These are phyloP conservation scores for Drosophila virilis DNA, from an alignment of 1,140 invertebrate species.

Conservation along the genomic window DNA sequence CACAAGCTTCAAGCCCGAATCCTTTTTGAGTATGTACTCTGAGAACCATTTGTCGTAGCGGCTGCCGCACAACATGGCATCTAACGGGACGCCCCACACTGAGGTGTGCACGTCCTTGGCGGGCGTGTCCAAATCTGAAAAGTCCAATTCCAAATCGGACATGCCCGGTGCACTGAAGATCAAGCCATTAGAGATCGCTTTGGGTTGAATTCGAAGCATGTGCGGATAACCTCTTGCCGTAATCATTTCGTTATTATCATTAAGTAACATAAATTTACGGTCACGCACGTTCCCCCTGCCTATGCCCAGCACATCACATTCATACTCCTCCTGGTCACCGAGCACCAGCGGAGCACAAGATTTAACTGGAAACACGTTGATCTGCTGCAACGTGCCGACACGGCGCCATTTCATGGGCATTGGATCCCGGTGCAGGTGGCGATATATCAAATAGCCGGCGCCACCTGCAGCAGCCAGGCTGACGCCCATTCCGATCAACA, in stretches of 20 bases:
- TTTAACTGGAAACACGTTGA: conserved; percentile 85
- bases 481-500: conserved; percentile 57
- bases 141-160: conserved; percentile 85
- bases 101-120: conserved; percentile 83
- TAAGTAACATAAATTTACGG: conserved; percentile 85
- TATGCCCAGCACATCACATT: conserved; percentile 85
- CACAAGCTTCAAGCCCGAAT: conserved; percentile 86
- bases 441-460: conserved; percentile 63
- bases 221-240: conserved; percentile 85
- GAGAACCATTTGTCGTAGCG: conserved; percentile 87
- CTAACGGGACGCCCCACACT: conserved; percentile 85
- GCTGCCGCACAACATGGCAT: conserved; percentile 87
- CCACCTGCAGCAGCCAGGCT: conserved; percentile 57
- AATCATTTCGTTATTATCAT: conserved; percentile 85
- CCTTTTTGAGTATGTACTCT: conserved; percentile 85
- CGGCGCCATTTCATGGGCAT: conserved; percentile 78
- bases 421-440: conserved; percentile 59
- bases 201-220: conserved; percentile 85
- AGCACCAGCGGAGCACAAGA: conserved; percentile 84
- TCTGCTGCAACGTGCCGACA: conserved; percentile 85
- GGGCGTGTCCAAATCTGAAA: conserved; percentile 56
- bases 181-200: conserved; percentile 67
- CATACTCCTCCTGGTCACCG: conserved; percentile 71
- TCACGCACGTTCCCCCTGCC: conserved; percentile 84
- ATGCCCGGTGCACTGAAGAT: conserved; percentile 84